Percentiles rank a stretch among this genome's conserved stretches.
Evolutionary conservation across 2,797 vertebrate species (phyloP).

Genomic region (Poeciliopsis infans): DNA sequence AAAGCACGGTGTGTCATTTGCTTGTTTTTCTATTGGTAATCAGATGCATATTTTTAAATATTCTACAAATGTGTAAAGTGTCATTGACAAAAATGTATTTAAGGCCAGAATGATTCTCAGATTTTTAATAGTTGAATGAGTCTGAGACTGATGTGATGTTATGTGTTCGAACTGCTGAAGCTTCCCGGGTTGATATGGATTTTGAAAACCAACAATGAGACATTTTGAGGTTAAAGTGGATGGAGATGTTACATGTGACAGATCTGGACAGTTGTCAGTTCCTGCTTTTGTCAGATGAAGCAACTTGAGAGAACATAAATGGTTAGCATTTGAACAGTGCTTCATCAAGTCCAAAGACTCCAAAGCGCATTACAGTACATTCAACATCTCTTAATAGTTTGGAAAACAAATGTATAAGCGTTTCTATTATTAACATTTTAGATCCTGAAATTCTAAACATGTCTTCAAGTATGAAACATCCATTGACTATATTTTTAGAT

Average conservation of each 20-base stretch:
- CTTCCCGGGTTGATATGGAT: background rate
- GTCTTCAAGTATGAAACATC: background rate
- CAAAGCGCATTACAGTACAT: background rate
- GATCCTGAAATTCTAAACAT: background rate
- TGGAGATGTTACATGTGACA: background rate
- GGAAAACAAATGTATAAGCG: background rate
- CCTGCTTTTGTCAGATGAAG: background rate
- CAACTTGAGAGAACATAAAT: background rate
- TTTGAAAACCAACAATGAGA: background rate
- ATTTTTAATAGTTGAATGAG: background rate
- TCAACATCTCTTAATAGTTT: background rate
- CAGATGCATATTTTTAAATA: background rate
- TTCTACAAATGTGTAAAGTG: background rate
- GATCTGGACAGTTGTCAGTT: background rate
- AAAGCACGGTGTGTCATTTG: background rate
- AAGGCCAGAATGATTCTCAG: background rate
- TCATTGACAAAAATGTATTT: background rate
- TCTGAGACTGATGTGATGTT: background rate
- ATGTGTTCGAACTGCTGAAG: background rate
- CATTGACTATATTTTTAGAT: background rate
- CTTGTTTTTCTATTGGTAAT: background rate
- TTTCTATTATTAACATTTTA: background rate
- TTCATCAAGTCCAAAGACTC: background rate
- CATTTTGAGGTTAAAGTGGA: background rate
- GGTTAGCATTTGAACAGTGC: background rate